phyloP scores from a whole-genome alignment of 2,797 vertebrate species.

The Dendrocincla tyrannina region DNA sequence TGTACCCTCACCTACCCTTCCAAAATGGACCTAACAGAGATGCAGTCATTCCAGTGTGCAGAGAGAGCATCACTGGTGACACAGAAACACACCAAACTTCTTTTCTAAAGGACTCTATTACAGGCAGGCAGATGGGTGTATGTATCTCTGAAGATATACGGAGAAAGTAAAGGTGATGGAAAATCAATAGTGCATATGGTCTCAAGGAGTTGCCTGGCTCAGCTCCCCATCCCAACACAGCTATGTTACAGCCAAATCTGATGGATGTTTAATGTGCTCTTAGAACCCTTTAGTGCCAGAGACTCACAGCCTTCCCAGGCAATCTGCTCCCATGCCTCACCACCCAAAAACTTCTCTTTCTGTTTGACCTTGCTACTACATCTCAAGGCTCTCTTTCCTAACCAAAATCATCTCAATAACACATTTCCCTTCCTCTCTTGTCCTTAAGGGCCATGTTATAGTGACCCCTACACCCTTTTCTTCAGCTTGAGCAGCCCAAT shows the following conservation, averaged over 20 bases:
- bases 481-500: neutral
- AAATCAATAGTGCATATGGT: constrained; percentile 25
- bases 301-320: neutral
- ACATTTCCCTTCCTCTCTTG: neutral
- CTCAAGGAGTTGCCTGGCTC: neutral
- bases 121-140: neutral
- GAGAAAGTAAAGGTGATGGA: constrained; percentile 13
- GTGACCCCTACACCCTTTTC: neutral
- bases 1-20: neutral
- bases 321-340: neutral
- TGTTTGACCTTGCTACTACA: neutral
- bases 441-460: neutral
- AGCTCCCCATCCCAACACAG: neutral
- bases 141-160: neutral
- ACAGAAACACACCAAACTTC: neutral
- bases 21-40: neutral
- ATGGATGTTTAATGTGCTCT: neutral
- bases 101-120: neutral
- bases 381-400: neutral
- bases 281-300: neutral
- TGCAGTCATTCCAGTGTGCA: neutral
- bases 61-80: neutral
- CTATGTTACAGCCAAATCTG: neutral
- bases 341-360: neutral
- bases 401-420: neutral